Percentiles rank a stretch among this genome's conserved stretches.
These are phyloP conservation scores for Lepus townsendii DNA, from an alignment of 2,797 vertebrate genomes.

Conservation along the genomic window DNA sequence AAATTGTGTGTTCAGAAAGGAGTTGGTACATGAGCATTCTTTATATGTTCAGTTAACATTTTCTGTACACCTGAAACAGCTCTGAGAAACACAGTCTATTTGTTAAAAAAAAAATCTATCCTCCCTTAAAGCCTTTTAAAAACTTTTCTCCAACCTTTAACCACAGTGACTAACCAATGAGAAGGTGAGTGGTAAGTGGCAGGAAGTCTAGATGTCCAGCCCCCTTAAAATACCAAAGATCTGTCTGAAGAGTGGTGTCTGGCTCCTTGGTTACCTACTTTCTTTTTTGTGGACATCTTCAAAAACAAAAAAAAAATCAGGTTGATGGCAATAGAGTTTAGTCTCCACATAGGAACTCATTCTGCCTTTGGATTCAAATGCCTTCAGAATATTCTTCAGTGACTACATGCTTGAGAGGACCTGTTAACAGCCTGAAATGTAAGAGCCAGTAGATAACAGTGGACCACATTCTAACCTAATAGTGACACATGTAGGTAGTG, in stretches of 20 bases:
- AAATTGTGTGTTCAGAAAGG: not conserved
- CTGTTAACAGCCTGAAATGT: not conserved
- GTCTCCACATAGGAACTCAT: not conserved
- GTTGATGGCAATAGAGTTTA: not conserved
- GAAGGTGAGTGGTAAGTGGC: not conserved
- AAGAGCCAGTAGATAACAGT: not conserved
- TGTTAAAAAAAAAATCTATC: not conserved
- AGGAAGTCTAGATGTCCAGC: not conserved
- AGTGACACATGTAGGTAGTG: not conserved
- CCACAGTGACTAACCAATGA: not conserved
- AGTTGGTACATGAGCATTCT: not conserved
- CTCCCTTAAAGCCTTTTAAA: not conserved
- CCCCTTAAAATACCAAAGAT: not conserved
- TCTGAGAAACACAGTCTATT: not conserved
- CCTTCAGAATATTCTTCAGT: slow-evolving; percentile 11
- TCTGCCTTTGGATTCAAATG: not conserved
- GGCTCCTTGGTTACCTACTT: not conserved
- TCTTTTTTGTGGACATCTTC: not conserved
- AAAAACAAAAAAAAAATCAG: not conserved
- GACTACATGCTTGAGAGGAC: not conserved
- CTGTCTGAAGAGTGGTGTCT: not conserved
- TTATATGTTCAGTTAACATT: not conserved
- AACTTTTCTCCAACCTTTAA: not conserved
- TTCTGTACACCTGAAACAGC: not conserved
- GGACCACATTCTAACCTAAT: not conserved